Evolutionary conservation across 2,797 vertebrate genomes (phyloP).

Genomic region (Rhinophrynus dorsalis): DNA sequence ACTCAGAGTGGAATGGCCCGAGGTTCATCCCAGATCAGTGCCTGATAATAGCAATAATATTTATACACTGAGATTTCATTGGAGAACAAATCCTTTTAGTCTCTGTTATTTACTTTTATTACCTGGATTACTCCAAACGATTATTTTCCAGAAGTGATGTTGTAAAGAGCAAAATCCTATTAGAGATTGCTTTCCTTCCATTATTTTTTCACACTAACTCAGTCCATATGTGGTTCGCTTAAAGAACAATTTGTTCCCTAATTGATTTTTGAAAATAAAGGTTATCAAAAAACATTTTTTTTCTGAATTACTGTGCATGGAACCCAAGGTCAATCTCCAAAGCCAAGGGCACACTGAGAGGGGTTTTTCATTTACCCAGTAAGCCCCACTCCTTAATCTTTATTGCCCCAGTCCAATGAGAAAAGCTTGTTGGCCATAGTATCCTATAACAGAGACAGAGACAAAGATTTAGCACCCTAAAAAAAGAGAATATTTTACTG

Average conservation of each 20-base stretch:
- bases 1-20: background rate
- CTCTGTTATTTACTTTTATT: constrained; percentile 9
- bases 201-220: constrained; percentile 7
- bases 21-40: background rate
- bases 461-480: too few relatives aligned
- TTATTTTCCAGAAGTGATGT: constrained; percentile 7
- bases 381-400: too few relatives aligned
- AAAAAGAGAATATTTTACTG: too few relatives aligned
- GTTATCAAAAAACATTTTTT: constrained; percentile 5
- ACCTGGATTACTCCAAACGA: constrained; percentile 8
- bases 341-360: too few relatives aligned
- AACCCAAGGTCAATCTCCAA: too few relatives aligned
- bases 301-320: background rate
- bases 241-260: constrained; percentile 25
- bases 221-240: constrained; percentile 19
- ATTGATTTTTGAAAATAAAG: constrained; percentile 4
- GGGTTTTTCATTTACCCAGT: too few relatives aligned
- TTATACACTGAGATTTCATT: background rate
- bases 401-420: too few relatives aligned
- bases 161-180: constrained; percentile 5
- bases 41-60: background rate
- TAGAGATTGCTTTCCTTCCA: background rate
- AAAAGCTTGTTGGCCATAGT: too few relatives aligned
- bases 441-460: too few relatives aligned
- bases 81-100: background rate